Evolutionary conservation across 2,113 vertebrate species (phyloP).

Genomic region (Cercocebus atys): DNA sequence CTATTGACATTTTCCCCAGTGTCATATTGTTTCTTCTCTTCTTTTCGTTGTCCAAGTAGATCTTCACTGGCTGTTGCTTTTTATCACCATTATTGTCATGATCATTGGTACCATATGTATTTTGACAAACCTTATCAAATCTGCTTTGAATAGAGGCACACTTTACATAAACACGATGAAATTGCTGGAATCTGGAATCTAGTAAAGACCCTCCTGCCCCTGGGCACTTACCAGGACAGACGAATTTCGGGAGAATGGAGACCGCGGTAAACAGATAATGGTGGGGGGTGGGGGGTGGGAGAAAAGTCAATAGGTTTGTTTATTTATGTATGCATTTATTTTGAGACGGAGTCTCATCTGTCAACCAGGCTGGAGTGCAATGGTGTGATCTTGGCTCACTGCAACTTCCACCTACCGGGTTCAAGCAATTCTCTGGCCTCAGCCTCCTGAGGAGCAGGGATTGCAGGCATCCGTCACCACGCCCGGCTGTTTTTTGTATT

Average conservation of each 20-base stretch:
- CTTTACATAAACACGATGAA: neutral
- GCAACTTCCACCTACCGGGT: too few species aligned
- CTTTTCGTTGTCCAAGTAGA: neutral
- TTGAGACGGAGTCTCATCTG: too few species aligned
- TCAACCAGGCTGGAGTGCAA: too few species aligned
- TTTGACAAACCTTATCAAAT: neutral
- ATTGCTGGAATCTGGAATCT: neutral
- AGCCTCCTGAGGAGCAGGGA: too few species aligned
- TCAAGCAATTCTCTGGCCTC: too few species aligned
- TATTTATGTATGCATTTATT: too few species aligned
- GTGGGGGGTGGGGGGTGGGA: neutral
- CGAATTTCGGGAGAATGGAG: neutral
- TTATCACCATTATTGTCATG: neutral
- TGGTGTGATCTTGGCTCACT: rapidly evolving
- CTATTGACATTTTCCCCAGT: neutral
- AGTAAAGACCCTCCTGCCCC: neutral
- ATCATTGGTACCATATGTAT: neutral
- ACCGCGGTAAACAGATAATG: neutral
- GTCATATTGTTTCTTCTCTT: neutral
- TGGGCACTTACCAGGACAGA: neutral
- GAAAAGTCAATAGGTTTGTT: too few species aligned
- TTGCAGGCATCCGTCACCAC: too few species aligned
- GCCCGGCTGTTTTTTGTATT: too few species aligned
- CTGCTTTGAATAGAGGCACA: neutral
- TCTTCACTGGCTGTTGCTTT: neutral